Conservation (phyloP, 2,888 invertebrate species). For the Amphipyra berbera region DNA sequence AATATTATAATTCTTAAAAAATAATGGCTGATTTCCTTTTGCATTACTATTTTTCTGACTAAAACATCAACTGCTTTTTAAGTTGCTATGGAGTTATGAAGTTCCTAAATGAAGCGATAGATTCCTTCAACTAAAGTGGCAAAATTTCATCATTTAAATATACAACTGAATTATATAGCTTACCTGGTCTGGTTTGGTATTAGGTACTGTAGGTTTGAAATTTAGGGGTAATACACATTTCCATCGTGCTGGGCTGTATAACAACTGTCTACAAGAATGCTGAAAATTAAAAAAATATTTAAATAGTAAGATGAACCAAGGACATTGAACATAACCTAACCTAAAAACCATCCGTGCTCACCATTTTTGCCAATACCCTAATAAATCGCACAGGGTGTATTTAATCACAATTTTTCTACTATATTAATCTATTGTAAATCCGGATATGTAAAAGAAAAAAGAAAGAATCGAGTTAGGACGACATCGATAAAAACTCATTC, state of each 20-base stretch:
- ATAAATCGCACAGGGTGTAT: conserved; percentile 52
- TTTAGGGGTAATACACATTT: conserved; percentile 80
- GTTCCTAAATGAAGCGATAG: neutral
- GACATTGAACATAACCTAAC: conserved; percentile 78
- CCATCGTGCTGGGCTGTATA: conserved; percentile 85
- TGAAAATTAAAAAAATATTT: conserved; percentile 68
- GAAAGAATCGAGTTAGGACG: conserved; percentile 68
- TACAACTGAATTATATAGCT: conserved; percentile 22
- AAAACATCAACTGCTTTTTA: conserved; percentile 31
- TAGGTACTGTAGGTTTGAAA: conserved; percentile 74
- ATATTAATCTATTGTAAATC: conserved; percentile 61
- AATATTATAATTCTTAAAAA: too few relatives aligned
- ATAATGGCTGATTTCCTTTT: too few relatives aligned
- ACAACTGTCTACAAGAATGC: conserved; percentile 86
- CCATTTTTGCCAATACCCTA: conserved; percentile 69
- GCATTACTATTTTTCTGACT: conserved; percentile 37
- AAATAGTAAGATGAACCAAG: conserved; percentile 59
- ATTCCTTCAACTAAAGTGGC: neutral
- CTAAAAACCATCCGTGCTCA: conserved; percentile 59
- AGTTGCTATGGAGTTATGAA: neutral
- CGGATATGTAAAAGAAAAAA: conserved; percentile 62
- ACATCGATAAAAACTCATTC: conserved; percentile 73
- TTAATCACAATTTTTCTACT: conserved; percentile 43
- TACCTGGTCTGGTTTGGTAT: conserved; percentile 81
- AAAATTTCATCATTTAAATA: conserved; percentile 18